Conservation (phyloP, 2,888 invertebrate species). For the Drosophila fungiperda region DNA sequence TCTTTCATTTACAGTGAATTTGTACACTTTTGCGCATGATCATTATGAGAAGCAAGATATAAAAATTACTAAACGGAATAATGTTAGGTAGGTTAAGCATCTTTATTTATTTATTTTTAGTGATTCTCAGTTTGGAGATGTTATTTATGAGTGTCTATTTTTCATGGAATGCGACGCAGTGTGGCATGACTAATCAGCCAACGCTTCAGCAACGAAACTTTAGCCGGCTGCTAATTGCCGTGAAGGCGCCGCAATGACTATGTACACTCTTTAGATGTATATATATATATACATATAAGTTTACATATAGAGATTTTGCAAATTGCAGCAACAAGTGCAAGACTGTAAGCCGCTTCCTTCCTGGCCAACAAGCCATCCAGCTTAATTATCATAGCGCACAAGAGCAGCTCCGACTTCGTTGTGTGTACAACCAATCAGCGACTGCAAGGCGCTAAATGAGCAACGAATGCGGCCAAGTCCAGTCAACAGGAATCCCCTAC, state of each 20-base stretch:
- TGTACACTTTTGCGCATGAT: slow-evolving; percentile 51
- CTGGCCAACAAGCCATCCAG: slow-evolving; percentile 27
- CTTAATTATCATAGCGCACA: slow-evolving; percentile 76
- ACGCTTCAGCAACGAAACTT: slow-evolving; percentile 49
- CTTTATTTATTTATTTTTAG: slow-evolving; percentile 9
- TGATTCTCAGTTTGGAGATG: slow-evolving; percentile 29
- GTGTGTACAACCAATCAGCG: slow-evolving; percentile 76
- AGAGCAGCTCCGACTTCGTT: slow-evolving; percentile 21
- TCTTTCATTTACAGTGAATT: slow-evolving; percentile 37
- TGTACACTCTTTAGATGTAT: slow-evolving; percentile 4
- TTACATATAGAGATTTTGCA: slow-evolving; percentile 42
- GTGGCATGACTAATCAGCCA: slow-evolving; percentile 74
- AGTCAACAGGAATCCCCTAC: slow-evolving; percentile 15
- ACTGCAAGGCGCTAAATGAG: slow-evolving; percentile 72
- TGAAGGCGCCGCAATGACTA: slow-evolving; percentile 69
- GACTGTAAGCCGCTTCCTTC: slow-evolving; percentile 16
- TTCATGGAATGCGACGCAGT: slow-evolving; percentile 61
- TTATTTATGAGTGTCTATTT: slow-evolving; percentile 75
- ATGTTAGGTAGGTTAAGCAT: slow-evolving; percentile 18
- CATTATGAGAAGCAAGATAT: slow-evolving; percentile 57
- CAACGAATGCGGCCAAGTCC: slow-evolving; percentile 23
- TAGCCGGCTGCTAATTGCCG: slow-evolving; percentile 72
- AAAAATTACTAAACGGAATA: slow-evolving; percentile 42
- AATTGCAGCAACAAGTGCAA: slow-evolving; percentile 78
- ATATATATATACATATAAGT: neutral